A percentile compares a stretch with the other conserved stretches of the same genome.
Conservation (phyloP, 2,888 invertebrate genomes). For the Perdita meconis region DNA sequence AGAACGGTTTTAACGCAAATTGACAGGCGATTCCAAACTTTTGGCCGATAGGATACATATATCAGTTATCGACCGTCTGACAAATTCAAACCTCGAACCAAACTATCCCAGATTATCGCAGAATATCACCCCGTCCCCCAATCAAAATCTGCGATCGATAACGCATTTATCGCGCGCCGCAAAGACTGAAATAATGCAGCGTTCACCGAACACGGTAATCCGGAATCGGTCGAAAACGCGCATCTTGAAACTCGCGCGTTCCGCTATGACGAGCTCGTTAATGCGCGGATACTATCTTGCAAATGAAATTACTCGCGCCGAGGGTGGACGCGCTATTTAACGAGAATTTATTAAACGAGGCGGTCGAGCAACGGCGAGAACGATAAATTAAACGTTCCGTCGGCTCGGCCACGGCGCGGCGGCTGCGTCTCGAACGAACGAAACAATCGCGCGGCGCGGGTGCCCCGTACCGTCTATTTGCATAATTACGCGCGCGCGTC, state of each 20-base stretch:
- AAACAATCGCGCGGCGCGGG: constrained; percentile 42
- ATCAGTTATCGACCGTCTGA: too few relatives aligned
- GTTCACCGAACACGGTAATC: too few relatives aligned
- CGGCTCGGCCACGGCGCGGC: constrained; percentile 4
- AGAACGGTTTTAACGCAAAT: too few relatives aligned
- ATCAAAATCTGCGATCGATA: too few relatives aligned
- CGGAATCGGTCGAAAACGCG: neutral
- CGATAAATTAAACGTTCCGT: constrained; percentile 43
- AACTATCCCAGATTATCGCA: too few relatives aligned
- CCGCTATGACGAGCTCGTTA: constrained; percentile 50
- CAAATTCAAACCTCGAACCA: too few relatives aligned
- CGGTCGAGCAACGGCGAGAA: neutral
- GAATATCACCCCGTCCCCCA: too few relatives aligned
- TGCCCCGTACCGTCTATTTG: constrained; percentile 47
- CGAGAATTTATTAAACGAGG: constrained; percentile 49
- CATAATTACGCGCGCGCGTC: constrained; percentile 46
- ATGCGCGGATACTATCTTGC: constrained; percentile 35
- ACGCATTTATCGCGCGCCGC: too few relatives aligned
- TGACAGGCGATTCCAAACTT: too few relatives aligned
- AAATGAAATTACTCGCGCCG: constrained; percentile 53
- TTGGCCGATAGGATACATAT: too few relatives aligned
- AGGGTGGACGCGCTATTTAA: constrained; percentile 37
- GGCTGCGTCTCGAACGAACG: constrained; percentile 28
- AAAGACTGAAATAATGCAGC: too few relatives aligned
- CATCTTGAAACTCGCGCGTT: constrained; percentile 31